Percentiles rank a stretch among this genome's conserved stretches.
Conservation (phyloP, 2,888 invertebrate species). For the Pseudeuparius sepicola region DNA sequence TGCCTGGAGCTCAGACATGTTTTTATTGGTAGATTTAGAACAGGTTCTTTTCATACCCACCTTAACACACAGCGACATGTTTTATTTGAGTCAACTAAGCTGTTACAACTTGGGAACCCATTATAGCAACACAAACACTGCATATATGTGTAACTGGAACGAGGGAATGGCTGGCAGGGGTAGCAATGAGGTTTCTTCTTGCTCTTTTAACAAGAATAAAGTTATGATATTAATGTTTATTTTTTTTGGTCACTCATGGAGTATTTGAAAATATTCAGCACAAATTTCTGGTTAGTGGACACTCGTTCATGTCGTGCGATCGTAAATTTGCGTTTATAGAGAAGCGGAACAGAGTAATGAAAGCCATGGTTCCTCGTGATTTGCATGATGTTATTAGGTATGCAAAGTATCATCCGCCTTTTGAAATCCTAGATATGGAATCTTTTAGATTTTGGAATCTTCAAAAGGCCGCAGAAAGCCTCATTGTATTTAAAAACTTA, state of each 20-base stretch:
- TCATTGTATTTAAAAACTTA: slow-evolving; percentile 4
- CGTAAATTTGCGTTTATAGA: slow-evolving; percentile 11
- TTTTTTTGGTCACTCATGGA: slow-evolving; percentile 11
- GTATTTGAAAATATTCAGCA: slow-evolving; percentile 11
- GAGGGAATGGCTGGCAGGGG: slow-evolving; percentile 4
- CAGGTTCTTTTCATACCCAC: slow-evolving; percentile 6
- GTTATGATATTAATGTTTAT: slow-evolving; percentile 10
- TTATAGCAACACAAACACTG: slow-evolving; percentile 1
- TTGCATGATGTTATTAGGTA: slow-evolving; percentile 2
- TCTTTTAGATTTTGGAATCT: slow-evolving; percentile 9
- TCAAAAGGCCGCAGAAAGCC: slow-evolving; percentile 6
- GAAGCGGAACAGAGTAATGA: slow-evolving; percentile 9
- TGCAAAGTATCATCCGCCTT: slow-evolving; percentile 10
- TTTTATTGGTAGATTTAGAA: slow-evolving; percentile 5
- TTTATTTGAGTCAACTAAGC: slow-evolving; percentile 6
- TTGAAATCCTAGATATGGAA: slow-evolving; percentile 10
- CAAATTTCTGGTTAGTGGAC: slow-evolving; percentile 9
- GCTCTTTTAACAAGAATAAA: slow-evolving; percentile 12
- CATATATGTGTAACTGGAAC: slow-evolving; percentile 5
- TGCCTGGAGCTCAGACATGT: slow-evolving; percentile 1
- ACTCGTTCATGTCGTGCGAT: slow-evolving; percentile 8
- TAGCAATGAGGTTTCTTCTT: slow-evolving; percentile 9
- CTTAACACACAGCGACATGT: slow-evolving; percentile 3
- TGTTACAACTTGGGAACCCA: slow-evolving; percentile 7
- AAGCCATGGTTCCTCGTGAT: slow-evolving; percentile 9